phyloP scores from a whole-genome alignment of 1,140 invertebrate genomes.

The Drosophila aff. region DNA sequence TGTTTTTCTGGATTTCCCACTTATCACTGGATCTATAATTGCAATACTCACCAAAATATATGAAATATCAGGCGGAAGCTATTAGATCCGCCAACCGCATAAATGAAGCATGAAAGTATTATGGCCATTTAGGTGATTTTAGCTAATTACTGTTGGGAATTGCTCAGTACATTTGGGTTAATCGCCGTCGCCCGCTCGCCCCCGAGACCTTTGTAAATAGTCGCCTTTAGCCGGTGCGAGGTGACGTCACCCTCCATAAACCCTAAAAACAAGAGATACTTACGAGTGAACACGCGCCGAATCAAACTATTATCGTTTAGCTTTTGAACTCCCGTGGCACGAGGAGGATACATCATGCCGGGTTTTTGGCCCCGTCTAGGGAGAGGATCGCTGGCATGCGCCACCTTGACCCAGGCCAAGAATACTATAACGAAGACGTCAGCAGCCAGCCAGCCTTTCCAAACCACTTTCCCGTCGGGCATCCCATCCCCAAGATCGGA shows the following conservation, averaged over 20 bases:
- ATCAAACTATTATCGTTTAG: constrained; percentile 15
- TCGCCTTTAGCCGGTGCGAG: constrained; percentile 3
- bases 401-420: constrained; percentile 47
- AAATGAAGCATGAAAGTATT: constrained; percentile 78
- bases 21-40: constrained; percentile 29
- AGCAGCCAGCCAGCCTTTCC: constrained; percentile 3
- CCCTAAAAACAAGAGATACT: constrained; percentile 18
- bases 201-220: constrained; percentile 21
- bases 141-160: constrained; percentile 61
- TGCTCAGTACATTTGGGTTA: constrained; percentile 47
- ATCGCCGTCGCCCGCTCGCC: constrained; percentile 4
- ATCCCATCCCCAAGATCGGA: constrained; percentile 21
- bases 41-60: constrained; percentile 10
- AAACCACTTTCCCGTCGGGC: constrained; percentile 31
- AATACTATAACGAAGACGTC: constrained; percentile 27
- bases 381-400: constrained; percentile 27
- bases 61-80: constrained; percentile 22
- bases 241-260: constrained; percentile 24
- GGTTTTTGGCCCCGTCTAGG: neutral
- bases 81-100: constrained; percentile 64
- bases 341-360: neutral
- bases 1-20: neutral
- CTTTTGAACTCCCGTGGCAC: constrained; percentile 9
- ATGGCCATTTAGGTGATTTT: constrained; percentile 23
- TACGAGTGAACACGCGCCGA: constrained; percentile 15